Evolutionary conservation across 64 coral and sea anemone species (phyloP).

Genomic region (Cladopsammia gracilis): DNA sequence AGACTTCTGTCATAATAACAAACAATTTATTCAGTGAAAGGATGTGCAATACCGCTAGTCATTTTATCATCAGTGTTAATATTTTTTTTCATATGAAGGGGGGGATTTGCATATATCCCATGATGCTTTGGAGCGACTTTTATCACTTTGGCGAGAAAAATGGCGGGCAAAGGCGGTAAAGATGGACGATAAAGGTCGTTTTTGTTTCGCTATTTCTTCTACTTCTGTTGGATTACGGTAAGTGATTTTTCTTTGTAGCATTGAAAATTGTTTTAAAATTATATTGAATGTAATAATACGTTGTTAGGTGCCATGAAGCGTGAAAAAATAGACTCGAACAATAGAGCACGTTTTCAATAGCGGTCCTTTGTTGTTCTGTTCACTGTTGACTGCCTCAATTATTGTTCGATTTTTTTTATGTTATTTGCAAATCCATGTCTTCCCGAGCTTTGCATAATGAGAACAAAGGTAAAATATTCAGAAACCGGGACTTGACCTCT

Average conservation of each 20-base stretch:
- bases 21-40: too few relatives aligned
- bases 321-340: neutral
- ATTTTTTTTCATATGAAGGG: too few relatives aligned
- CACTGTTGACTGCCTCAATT: neutral
- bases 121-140: slow-evolving; percentile 26
- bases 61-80: too few relatives aligned
- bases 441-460: neutral
- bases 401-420: neutral
- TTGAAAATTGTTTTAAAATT: neutral
- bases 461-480: neutral
- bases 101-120: neutral
- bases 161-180: too few relatives aligned
- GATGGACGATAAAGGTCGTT: neutral
- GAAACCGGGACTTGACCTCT: neutral
- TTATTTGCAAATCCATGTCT: neutral
- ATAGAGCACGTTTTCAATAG: neutral
- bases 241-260: neutral
- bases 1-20: too few relatives aligned
- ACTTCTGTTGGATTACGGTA: neutral
- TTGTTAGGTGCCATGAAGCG: neutral
- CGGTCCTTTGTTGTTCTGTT: neutral
- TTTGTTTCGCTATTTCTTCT: neutral
- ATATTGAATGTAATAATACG: neutral
- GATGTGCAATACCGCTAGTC: too few relatives aligned
- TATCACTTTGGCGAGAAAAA: too few relatives aligned